Percentiles rank a stretch among this genome's conserved stretches.
These are phyloP conservation scores for Myotis brandtii DNA, from an alignment of 2,113 vertebrate genomes.

Conservation along the genomic window DNA sequence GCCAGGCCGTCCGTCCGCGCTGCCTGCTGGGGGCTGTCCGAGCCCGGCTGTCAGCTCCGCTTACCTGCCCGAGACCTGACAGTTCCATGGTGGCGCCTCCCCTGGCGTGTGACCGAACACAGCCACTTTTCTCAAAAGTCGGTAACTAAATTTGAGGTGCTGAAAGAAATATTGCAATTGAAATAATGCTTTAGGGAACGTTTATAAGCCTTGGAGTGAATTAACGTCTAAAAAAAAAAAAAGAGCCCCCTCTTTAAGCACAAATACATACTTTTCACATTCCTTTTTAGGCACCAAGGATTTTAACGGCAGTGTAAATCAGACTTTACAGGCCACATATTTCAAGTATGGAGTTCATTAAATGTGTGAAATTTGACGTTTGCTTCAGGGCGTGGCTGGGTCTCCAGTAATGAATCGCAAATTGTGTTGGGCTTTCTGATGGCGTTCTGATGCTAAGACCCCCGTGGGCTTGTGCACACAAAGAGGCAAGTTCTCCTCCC, in stretches of 20 bases:
- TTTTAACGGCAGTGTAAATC: conserved; percentile 87
- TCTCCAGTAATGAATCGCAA: conserved; percentile 83
- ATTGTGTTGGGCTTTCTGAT: conserved; percentile 80
- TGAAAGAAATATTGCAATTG: conserved; percentile 88
- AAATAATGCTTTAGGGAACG: conserved; percentile 80
- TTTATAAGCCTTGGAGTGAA: conserved; percentile 81
- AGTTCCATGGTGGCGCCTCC: conserved; percentile 46
- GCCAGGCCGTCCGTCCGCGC: conserved; percentile 65
- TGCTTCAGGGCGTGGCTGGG: conserved; percentile 84
- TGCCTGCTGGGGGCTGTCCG: conserved; percentile 67
- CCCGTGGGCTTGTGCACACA: conserved; percentile 27
- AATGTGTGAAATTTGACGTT: conserved; percentile 88
- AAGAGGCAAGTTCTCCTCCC: not conserved
- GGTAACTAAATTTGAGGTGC: conserved; percentile 85
- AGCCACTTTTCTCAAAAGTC: conserved; percentile 53
- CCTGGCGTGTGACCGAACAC: conserved; percentile 65
- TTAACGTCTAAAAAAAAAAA: conserved; percentile 70
- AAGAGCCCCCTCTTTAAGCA: conserved; percentile 70
- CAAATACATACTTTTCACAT: conserved; percentile 81
- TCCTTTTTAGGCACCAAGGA: conserved; percentile 80
- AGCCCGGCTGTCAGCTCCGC: conserved; percentile 70
- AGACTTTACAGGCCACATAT: conserved; percentile 87
- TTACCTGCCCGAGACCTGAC: conserved; percentile 49
- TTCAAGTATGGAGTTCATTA: conserved; percentile 89
- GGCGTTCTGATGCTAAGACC: conserved; percentile 57